Base-by-base conservation (phyloP, 2,888 invertebrate species). In the Phaonia tiefii region DNA sequence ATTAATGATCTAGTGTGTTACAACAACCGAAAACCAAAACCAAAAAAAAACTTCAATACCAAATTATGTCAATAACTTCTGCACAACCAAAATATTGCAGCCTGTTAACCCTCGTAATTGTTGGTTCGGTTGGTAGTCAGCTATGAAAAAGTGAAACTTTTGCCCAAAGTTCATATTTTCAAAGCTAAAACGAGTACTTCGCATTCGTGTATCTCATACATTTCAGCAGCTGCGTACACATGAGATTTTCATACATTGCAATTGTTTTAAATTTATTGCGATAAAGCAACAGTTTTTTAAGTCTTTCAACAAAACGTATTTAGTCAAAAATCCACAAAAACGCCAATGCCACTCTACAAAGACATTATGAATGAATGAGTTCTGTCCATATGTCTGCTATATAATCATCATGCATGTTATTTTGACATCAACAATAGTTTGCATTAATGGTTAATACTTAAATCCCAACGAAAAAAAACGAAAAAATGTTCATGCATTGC, bases 51-150 rank as follows among this genome's bases (percentile, higher is more conserved):
- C n/a, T n/a, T n/a, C 22, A 42, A 8, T 31, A 31, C 31, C 31
- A 31, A 31, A 63, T 63, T 37, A 22, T 63, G 63, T 42, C 63
- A 63, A 63, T 63, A 63, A 42, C 63, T 63, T 1, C 22, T 15
- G 11, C 8, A 63, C 37, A 7, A 63, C 42, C 20, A 42, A 63
- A 63, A 63, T 63, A 3, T 54, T 54, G 54, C 54, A 54, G 54
- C 22, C 7, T 5, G 8, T 31, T 20, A 51, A 17, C 8, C 20
- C 22, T 15, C 5, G 49, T 60, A 17, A 60, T 10, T 15, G 42
- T 39, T 49, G 49, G 20, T n/a, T n/a, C 31, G 42, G 15, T 8
- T 31, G 26, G 58, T 20, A 42, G 42, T 63, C 37, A 42, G 31
- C 15, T 13, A 15, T 31, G 37, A 60, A 60, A 8, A 60, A 63